phyloP scores from a whole-genome alignment of 2,888 invertebrate genomes.

The Acronicta leporina region DNA sequence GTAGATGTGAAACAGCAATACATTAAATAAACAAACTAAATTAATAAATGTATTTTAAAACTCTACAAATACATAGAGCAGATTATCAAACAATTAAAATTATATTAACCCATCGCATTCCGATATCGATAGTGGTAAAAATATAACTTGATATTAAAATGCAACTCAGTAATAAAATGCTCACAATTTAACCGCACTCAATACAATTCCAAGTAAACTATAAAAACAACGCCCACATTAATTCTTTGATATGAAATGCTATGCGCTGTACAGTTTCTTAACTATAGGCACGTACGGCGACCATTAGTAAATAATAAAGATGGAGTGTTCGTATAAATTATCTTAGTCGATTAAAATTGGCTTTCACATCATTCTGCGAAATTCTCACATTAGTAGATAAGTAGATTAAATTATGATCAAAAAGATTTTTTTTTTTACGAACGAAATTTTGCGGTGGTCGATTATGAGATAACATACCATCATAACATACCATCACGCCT shows the following conservation, averaged over 20 bases:
- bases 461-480: no score
- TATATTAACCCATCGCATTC: conserved; percentile 9
- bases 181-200: conserved; percentile 22
- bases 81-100: conserved; percentile 28
- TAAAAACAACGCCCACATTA: conserved; percentile 40
- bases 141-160: conserved; percentile 10
- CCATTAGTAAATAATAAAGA: neutral
- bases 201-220: conserved; percentile 28
- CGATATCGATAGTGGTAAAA: conserved; percentile 16
- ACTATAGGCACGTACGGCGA: neutral
- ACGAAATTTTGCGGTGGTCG: no score
- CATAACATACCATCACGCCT: no score
- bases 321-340: conserved; percentile 5
- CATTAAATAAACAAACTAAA: no score
- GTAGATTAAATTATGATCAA: no score
- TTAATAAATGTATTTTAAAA: neutral
- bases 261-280: neutral
- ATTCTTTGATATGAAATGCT: conserved; percentile 12
- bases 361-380: no score
- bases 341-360: no score
- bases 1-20: no score
- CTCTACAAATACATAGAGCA: neutral
- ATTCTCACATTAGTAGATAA: no score
- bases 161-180: conserved; percentile 31
- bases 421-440: no score